These are phyloP conservation scores for Acrocephalus kingi DNA, from an alignment of 2,113 vertebrate genomes.

Conservation along the genomic window DNA sequence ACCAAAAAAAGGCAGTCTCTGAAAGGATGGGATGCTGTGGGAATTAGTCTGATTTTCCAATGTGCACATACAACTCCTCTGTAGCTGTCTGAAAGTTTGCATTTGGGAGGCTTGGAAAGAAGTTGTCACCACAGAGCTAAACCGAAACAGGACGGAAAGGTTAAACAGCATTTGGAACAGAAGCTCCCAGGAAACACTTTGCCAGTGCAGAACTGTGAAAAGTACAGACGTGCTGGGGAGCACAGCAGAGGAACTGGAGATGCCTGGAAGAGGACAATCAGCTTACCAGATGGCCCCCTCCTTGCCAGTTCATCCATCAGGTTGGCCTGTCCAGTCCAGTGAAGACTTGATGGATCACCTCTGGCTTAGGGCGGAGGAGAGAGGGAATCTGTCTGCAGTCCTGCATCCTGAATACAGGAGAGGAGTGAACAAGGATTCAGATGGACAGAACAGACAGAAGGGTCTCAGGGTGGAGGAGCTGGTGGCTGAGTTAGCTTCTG, in stretches of 20 bases:
- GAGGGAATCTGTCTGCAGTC: constrained; percentile 37
- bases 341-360: constrained; percentile 2
- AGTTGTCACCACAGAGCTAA: neutral
- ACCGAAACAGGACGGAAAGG: neutral
- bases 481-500: neutral
- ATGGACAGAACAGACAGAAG: constrained; percentile 2
- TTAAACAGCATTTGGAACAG: constrained; percentile 16
- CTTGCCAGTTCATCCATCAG: constrained; percentile 12
- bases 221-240: neutral
- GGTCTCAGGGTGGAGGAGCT: neutral
- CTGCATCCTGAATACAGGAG: constrained; percentile 53
- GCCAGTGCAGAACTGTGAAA: neutral
- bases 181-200: neutral
- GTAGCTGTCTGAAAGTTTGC: neutral
- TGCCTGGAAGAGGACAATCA: constrained; percentile 29
- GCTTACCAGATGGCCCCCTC: constrained; percentile 20
- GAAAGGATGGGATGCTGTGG: neutral
- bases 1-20: neutral
- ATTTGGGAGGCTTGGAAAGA: neutral
- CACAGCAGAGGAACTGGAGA: constrained; percentile 40
- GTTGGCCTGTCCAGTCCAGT: constrained; percentile 21
- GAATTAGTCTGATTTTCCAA: neutral
- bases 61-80: neutral
- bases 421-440: constrained; percentile 14
- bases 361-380: constrained; percentile 31